Base-by-base conservation (phyloP, 2,888 invertebrate species). In the Pteria penguin region DNA sequence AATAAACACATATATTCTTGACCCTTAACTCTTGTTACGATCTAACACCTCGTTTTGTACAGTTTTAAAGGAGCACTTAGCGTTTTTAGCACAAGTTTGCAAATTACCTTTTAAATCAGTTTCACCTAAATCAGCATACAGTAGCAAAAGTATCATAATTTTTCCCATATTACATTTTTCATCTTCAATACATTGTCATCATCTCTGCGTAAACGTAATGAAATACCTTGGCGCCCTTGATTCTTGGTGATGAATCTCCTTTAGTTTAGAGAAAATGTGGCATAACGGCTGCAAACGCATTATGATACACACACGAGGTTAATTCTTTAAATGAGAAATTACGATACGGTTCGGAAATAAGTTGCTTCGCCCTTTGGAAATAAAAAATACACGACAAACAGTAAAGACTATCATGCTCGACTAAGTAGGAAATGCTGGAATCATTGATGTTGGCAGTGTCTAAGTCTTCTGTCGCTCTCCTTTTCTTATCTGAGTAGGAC, bases 71-170 rank as follows among this genome's bases (percentile, higher is more conserved):
- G 32, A 36, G 36, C 24, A 65, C 45, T 65, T 36, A 0, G 36
- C 36, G 8, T 36, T 36, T 36, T 65, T n/a, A 26, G 36, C 52
- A 5, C n/a, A 26, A 45, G 58, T 32, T 69, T 69, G 29, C 24
- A 26, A 26, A n/a, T 58, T 33, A 26, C 36, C 68, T 8, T 1
- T 69, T 26, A 58, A 33, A n/a, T 55, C 57, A 22, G 54, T 57
- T 31, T 58, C 36, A 5, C 58, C 60, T 26, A 58, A 57, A 33
- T 69, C 58, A 32, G 58, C 27, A 69, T 36, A 69, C 1, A 69
- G 36, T 33, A 27, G 32, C 36, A 69, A 58, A n/a, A 69, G 32
- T 36, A 27, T 58, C 27, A 58, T 58, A 22, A 58, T 58, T n/a
- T 69, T 69, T 4, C 57, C 68, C 18, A 32, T 24, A 58, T 57